A percentile compares a stretch with the other conserved stretches of the same genome.
These are phyloP conservation scores for Nephrotoma guestfalica DNA, from an alignment of 2,888 invertebrate species.

Conservation along the genomic window DNA sequence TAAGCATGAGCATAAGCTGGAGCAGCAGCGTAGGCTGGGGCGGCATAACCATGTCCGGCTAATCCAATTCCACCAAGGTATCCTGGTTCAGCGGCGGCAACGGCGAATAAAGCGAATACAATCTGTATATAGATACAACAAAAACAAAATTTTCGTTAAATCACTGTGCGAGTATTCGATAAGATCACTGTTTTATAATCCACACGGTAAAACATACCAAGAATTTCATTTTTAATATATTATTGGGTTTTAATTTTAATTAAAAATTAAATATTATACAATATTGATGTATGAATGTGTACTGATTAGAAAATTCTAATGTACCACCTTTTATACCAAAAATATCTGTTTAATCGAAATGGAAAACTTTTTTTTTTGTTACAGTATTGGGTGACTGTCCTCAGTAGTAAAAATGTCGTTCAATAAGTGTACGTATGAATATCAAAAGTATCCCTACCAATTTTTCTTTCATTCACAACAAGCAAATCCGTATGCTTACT, in stretches of 20 bases:
- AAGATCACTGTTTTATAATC: neutral
- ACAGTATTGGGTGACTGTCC: neutral
- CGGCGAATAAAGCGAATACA: constrained; percentile 18
- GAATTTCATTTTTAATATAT: neutral
- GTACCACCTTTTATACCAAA: neutral
- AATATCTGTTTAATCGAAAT: neutral
- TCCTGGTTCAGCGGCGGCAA: constrained; percentile 21
- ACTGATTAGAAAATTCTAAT: neutral
- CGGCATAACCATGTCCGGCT: constrained; percentile 16
- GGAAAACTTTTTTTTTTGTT: neutral
- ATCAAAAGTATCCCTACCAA: neutral
- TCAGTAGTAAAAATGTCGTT: neutral
- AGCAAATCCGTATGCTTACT: neutral
- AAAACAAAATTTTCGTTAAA: neutral
- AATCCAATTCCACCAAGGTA: constrained; percentile 14
- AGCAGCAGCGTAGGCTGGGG: constrained; percentile 18
- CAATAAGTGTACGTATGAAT: neutral
- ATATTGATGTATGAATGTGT: neutral
- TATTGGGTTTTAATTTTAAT: neutral
- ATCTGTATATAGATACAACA: constrained; percentile 17
- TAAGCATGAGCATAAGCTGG: constrained; percentile 18
- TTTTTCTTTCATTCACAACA: neutral
- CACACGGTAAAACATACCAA: neutral
- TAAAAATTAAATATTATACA: neutral
- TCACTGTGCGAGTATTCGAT: neutral